Evolutionary conservation across 2,797 vertebrate genomes (phyloP), one percentile per base, ranked within the genome.

Genomic region (Microctenopoma steveboyesi): DNA sequence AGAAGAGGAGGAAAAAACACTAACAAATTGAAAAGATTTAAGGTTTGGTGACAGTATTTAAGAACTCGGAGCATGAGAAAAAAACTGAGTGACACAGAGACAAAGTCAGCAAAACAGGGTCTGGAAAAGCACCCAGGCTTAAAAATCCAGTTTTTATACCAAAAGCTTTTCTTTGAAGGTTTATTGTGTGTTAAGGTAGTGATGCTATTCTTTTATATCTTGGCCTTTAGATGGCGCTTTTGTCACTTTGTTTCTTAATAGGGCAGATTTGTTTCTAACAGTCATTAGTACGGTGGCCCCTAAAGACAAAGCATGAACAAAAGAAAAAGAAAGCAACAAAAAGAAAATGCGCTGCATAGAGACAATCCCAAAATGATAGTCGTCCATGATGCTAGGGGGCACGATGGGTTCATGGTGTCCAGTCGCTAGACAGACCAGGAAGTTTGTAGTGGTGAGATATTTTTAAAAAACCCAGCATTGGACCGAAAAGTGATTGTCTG

Each of bases 191-290:
- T 67, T 42, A 35, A 30, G 28, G 28, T 66, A 35, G 75, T 6
- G n/a, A 79, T 59, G 72, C 58, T 81, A 70, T 81, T 79, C 43
- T 89, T 88, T 84, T 71, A 79, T 81, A 84, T 58, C 64, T 76
- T 77, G 77, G 84, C 82, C 84, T 85, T 72, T 65, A 88, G 81
- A 76, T 78, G 85, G 76, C 15, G 15, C 63, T 62, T 59, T 84
- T 63, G 43, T 78, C 74, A 64, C 27, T 43, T 16, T 78, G 13
- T 87, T 84, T 88, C 52, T 18, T 63, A 66, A 64, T 43, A 45
- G 47, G 30, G 67, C 52, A 60, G 62, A 69, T 49, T 18, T 7
- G 13, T 71, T 80, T 80, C 49, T 71, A 67, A 64, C 33, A 5
- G 28, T 5, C 28, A 53, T 74, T 81, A 22, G 22, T 22, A 22